A percentile compares a stretch with the other conserved stretches of the same genome.
phyloP scores from a whole-genome alignment of 1,140 invertebrate species.

The Trinorchestia longiramus region DNA sequence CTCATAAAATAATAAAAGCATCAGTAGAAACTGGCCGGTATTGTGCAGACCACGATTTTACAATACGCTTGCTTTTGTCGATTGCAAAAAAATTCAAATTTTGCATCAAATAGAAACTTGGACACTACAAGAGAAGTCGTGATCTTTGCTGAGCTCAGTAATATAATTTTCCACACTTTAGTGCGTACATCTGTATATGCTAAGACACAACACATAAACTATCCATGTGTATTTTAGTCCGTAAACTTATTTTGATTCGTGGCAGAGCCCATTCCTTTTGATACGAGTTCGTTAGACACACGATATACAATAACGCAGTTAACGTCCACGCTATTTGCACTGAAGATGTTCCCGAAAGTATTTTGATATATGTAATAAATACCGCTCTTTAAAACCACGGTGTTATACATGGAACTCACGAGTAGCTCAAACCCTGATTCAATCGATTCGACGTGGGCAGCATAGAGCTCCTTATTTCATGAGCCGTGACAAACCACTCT shows the following conservation, averaged over 20 bases:
- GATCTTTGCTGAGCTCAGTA: too few species aligned
- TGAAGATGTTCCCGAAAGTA: neutral
- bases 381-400: neutral
- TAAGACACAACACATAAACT: too few species aligned
- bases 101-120: neutral
- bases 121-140: too few species aligned
- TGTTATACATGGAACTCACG: neutral
- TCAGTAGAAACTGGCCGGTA: neutral
- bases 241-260: too few species aligned
- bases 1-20: neutral
- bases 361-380: neutral
- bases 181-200: neutral
- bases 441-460: neutral
- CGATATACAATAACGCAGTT: neutral
- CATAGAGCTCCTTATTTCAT: neutral
- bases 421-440: neutral
- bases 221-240: too few species aligned
- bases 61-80: neutral
- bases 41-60: neutral
- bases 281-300: too few species aligned
- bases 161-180: neutral
- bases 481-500: neutral
- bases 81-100: neutral
- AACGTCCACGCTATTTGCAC: neutral
- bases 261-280: too few species aligned